Evolutionary conservation across 2,797 vertebrate genomes (phyloP).

Genomic region (Myripristis jacobus): DNA sequence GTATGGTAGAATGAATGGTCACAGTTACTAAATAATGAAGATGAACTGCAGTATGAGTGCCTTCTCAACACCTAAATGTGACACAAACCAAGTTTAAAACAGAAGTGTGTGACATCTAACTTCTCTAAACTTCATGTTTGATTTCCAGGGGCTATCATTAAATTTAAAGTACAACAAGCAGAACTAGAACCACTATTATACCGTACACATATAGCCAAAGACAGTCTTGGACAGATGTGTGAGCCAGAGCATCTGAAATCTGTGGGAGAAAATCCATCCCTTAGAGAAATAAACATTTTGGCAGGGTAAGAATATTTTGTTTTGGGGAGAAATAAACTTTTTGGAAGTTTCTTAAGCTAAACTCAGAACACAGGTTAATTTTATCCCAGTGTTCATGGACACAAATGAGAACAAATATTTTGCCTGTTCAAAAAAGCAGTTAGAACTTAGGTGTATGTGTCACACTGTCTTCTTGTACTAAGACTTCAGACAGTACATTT

Average conservation of each 20-base stretch:
- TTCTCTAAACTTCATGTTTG: slow-evolving; percentile 67
- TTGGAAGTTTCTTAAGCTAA: slow-evolving; percentile 7
- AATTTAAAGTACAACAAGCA: slow-evolving; percentile 68
- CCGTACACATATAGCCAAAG: slow-evolving; percentile 65
- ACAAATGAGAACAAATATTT: neutral
- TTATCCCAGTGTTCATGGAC: neutral
- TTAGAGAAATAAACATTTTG: slow-evolving; percentile 39
- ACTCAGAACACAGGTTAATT: slow-evolving; percentile 7
- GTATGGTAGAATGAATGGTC: slow-evolving; percentile 21
- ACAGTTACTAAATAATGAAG: slow-evolving; percentile 36
- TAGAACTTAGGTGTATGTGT: neutral
- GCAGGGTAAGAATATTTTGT: slow-evolving; percentile 38
- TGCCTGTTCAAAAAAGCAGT: neutral
- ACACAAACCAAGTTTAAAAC: slow-evolving; percentile 65
- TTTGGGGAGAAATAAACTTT: slow-evolving; percentile 12
- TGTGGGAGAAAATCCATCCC: slow-evolving; percentile 50
- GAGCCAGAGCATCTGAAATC: slow-evolving; percentile 55
- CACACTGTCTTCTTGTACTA: neutral
- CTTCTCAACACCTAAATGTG: slow-evolving; percentile 53
- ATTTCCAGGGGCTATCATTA: slow-evolving; percentile 66
- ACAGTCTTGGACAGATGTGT: slow-evolving; percentile 71
- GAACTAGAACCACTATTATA: slow-evolving; percentile 75
- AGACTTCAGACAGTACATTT: slow-evolving; percentile 4
- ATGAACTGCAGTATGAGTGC: slow-evolving; percentile 48
- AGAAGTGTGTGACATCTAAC: slow-evolving; percentile 67